Evolutionary conservation across 2,888 invertebrate genomes (phyloP), one percentile per base, ranked within the genome.

Genomic region (Suillia variegata): DNA sequence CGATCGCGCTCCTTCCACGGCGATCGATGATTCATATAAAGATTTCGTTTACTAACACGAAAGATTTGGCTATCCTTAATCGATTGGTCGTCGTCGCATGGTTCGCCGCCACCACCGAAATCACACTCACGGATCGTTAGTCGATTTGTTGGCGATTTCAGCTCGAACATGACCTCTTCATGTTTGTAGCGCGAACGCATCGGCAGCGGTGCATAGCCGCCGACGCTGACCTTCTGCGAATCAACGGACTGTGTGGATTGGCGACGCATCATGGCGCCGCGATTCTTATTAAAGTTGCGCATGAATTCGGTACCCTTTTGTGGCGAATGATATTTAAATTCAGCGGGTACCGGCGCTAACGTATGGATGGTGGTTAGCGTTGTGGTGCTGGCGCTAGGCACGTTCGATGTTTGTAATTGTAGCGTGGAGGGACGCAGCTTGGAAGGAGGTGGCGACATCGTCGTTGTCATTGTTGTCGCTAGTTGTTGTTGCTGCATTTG

Each of bases 11-110:
- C 79, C 70, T 80, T 80, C 77, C 78, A 78, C 61, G 81, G 81
- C 76, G 81, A 81, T 65, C 81, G 76, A 68, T 81, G 80, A 77
- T 81, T 79, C 78, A 80, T 80, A 73, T 81, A 81, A 69, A 82
- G 74, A 78, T 81, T 80, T 74, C 82, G 77, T 77, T 82, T 82
- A 76, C 82, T 82, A 77, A 81, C 80, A 71, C 82, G 81, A 79
- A 81, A 81, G 74, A 81, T 81, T 75, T 82, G 81, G 73, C 82
- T 82, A 69, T 81, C 81, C 75, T 80, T 80, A 68, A 81, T 78
- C 70, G 80, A 79, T 69, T 81, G 81, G 74, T 79, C 79, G 67
- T 81, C 81, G 69, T 78, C 81, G 69, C 80, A 80, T 64, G 81
- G 81, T 71, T 81, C 81, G 74, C 81, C 81, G 75, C 81, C 82